phyloP scores from a whole-genome alignment of 2,797 vertebrate species.

The Sciaenops ocellatus region DNA sequence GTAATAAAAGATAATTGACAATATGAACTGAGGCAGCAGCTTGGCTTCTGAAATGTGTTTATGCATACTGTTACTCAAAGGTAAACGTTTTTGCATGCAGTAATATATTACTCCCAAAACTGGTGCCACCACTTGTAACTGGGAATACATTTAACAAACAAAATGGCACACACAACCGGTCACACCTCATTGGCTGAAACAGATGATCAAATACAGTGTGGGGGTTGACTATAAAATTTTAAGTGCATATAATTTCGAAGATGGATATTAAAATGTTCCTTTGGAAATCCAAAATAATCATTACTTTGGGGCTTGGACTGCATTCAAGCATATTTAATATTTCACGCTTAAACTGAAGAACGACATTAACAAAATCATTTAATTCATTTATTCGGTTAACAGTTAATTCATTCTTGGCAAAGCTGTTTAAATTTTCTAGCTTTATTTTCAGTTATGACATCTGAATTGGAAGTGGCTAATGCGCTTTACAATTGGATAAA shows the following conservation, averaged over 20 bases:
- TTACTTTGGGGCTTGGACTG: conserved; percentile 53
- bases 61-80: neutral
- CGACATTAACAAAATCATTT: conserved; percentile 53
- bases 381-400: conserved; percentile 53
- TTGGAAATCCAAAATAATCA: conserved; percentile 58
- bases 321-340: conserved; percentile 60
- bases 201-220: conserved; percentile 31
- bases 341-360: conserved; percentile 41
- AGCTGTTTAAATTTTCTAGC: conserved; percentile 32
- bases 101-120: conserved; percentile 7
- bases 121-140: neutral
- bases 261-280: conserved; percentile 55
- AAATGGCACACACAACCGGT: conserved; percentile 1
- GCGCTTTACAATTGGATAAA: conserved; percentile 36
- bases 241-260: conserved; percentile 41
- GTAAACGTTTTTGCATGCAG: neutral
- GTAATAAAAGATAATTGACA: neutral
- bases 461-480: conserved; percentile 46
- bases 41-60: conserved; percentile 4
- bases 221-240: conserved; percentile 40
- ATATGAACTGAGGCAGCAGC: neutral
- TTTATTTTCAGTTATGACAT: conserved; percentile 49
- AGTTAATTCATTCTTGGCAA: conserved; percentile 56
- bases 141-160: conserved; percentile 20
- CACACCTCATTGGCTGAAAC: conserved; percentile 30